These are phyloP conservation scores for Butorides virescens DNA, from an alignment of 2,113 vertebrate genomes.

Conservation along the genomic window DNA sequence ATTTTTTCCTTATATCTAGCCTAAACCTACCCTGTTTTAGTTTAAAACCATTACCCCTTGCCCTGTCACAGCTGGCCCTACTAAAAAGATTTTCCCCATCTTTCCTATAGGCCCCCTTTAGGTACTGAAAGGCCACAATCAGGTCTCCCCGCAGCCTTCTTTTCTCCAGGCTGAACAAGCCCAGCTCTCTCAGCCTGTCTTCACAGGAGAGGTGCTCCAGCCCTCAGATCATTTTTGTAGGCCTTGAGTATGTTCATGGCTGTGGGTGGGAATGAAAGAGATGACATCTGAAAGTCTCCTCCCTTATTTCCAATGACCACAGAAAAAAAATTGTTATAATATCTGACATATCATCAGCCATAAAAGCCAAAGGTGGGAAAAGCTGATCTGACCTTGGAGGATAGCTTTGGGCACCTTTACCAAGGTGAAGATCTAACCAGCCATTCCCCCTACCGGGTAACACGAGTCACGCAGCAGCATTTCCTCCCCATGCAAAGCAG, in stretches of 20 bases:
- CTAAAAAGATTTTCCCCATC: too few relatives aligned
- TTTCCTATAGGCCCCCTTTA: too few relatives aligned
- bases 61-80: too few relatives aligned
- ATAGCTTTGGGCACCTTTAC: not conserved
- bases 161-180: too few relatives aligned
- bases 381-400: not conserved
- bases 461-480: not conserved
- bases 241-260: not conserved
- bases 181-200: too few relatives aligned
- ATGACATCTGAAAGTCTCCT: not conserved
- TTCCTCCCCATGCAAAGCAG: fast-evolving
- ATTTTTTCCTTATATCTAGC: too few relatives aligned
- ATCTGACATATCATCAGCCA: not conserved
- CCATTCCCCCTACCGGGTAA: not conserved
- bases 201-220: too few relatives aligned
- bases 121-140: too few relatives aligned
- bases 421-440: not conserved
- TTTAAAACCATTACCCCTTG: too few relatives aligned
- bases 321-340: not conserved
- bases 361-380: not conserved
- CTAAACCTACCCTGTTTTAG: too few relatives aligned
- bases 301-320: not conserved
- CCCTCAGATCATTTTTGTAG: too few relatives aligned
- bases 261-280: not conserved
- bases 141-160: too few relatives aligned